phyloP scores from a whole-genome alignment of 1,140 invertebrate genomes.

The Epicauta chinensis region DNA sequence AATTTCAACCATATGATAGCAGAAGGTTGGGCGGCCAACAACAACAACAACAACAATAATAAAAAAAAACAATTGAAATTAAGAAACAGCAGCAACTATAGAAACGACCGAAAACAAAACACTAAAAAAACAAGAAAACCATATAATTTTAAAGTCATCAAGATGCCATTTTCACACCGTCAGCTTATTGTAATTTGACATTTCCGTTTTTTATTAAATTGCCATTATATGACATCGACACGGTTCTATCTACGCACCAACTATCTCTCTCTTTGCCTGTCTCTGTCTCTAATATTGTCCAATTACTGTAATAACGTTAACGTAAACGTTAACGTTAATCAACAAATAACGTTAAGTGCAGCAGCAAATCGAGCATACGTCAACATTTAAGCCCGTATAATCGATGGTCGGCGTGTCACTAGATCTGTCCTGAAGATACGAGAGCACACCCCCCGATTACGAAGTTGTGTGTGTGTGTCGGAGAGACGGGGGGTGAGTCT shows the following conservation, averaged over 20 bases:
- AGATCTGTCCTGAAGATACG: constrained; percentile 12
- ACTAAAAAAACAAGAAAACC: no score
- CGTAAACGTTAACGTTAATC: no score
- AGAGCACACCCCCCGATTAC: no score
- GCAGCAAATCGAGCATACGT: neutral
- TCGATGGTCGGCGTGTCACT: neutral
- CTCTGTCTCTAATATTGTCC: no score
- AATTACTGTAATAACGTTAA: no score
- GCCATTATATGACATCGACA: constrained; percentile 30
- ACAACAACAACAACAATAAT: no score
- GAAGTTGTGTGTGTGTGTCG: neutral
- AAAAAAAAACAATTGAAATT: no score
- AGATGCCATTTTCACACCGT: constrained; percentile 39
- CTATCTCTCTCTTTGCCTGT: neutral
- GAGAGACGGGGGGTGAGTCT: no score
- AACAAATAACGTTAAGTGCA: constrained; percentile 7
- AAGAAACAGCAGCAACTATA: no score
- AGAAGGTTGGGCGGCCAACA: no score
- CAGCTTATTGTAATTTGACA: constrained; percentile 39
- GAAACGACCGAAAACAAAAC: neutral
- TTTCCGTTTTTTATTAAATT: constrained; percentile 42
- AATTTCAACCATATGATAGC: no score
- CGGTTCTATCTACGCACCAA: neutral
- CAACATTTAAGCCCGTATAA: constrained; percentile 6
- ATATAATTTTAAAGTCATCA: constrained; percentile 42